Conservation (phyloP, 2,888 invertebrate species). For the Macroteleia sp. region DNA sequence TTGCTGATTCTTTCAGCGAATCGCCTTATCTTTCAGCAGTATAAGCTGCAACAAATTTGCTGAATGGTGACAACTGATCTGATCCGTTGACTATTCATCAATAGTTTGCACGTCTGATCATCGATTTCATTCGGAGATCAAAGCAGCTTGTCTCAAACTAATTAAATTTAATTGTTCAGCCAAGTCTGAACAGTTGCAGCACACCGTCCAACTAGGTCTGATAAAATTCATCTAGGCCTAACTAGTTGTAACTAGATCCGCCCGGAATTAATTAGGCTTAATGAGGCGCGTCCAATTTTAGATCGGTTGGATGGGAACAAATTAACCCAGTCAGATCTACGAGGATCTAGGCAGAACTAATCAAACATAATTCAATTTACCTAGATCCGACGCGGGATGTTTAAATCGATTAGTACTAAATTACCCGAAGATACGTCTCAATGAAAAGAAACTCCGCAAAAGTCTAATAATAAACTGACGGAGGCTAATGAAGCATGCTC, state of each 20-base stretch:
- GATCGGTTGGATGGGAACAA: slow-evolving; percentile 14
- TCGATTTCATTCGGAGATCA: slow-evolving; percentile 14
- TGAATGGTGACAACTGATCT: neutral
- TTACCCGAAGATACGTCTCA: neutral
- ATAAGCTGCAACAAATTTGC: too few species aligned
- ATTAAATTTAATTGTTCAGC: slow-evolving; percentile 32
- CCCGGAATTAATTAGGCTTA: slow-evolving; percentile 17
- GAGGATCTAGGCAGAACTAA: slow-evolving; percentile 2
- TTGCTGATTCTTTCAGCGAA: too few species aligned
- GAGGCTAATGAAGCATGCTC: neutral
- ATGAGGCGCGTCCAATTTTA: slow-evolving; percentile 26
- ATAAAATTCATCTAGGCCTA: slow-evolving; percentile 22
- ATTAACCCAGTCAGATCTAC: slow-evolving; percentile 9
- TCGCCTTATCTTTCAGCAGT: too few species aligned
- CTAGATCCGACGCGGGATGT: neutral
- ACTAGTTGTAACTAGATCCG: slow-evolving; percentile 29
- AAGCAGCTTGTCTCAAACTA: slow-evolving; percentile 1
- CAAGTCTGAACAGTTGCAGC: slow-evolving; percentile 8
- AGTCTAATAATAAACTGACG: neutral
- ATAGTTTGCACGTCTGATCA: slow-evolving; percentile 2
- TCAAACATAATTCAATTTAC: slow-evolving; percentile 16
- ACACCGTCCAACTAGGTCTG: slow-evolving; percentile 7
- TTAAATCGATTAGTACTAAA: slow-evolving; percentile 1
- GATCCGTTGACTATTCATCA: neutral
- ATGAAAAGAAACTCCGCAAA: neutral